Evolutionary conservation across 2,888 invertebrate species (phyloP), one percentile per base, ranked within the genome.

Genomic region (Tachina grossa): DNA sequence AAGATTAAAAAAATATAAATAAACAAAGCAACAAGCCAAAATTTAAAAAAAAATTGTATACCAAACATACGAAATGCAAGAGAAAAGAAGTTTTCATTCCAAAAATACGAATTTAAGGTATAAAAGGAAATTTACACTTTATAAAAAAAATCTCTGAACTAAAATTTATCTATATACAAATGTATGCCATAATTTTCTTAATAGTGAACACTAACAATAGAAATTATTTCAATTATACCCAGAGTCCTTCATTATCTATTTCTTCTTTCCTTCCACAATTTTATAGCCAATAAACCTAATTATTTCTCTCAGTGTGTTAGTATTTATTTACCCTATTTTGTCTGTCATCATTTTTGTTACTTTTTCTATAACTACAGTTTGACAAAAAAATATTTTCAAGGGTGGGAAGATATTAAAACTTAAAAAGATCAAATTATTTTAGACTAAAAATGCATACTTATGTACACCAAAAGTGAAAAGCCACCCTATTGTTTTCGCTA

Each of bases 241-340:
- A 31, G 31, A 57, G 8, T 39, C n/a, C 41, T 59, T 59, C 9
- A 59, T 1, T 59, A 39, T 39, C 41, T 59, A 41, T 14, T 31
- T 57, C 22, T 31, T 31, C 31, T 31, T 13, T 22, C 14, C 49
- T 47, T 19, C 9, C 43, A 22, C 19, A 45, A 45, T 39, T 55
- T 31, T 3, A 39, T 55, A 16, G 49, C 4, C 41, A 41, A 43
- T 22, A 11, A 55, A 53, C 31, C 19, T 49, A 55, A 55, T 81
- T 49, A 31, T 59, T 84, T 77, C 45, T 71, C 43, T 53, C 22
- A 65, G 71, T 75, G 80, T 59, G 14, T 47, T 22, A 49, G 31
- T 43, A 19, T 49, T 74, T 68, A 72, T 81, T 75, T 81, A 77
- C 81, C 59, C 80, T 61, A 77, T 85, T 85, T 84, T 83, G 8